Conservation (phyloP, 2,113 vertebrate genomes). For the Xenopus borealis region DNA sequence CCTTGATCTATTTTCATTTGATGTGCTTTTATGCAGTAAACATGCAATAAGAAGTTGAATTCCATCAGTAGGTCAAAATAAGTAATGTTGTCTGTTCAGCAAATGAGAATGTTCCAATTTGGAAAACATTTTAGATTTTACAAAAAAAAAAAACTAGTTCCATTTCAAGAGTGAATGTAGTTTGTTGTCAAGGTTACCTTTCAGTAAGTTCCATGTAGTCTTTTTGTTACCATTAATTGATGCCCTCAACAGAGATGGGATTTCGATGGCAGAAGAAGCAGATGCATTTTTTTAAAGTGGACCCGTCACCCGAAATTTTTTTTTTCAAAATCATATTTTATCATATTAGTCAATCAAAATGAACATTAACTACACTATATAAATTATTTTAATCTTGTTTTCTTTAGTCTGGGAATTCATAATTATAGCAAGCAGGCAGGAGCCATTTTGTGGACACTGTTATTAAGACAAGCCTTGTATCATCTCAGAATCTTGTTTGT, state of each 20-base stretch:
- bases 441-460: no score
- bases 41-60: neutral
- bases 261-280: conserved; percentile 3
- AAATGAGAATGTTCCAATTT: neutral
- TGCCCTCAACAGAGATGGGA: neutral
- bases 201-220: conserved; percentile 6
- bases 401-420: no score
- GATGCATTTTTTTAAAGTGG: no score
- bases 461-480: no score
- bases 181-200: conserved; percentile 20
- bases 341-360: no score
- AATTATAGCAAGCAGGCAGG: no score
- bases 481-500: no score
- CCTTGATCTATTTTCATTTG: conserved; percentile 4
- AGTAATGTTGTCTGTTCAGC: conserved; percentile 8
- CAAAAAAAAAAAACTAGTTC: no score
- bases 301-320: no score
- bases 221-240: conserved; percentile 12
- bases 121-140: neutral
- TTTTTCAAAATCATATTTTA: no score
- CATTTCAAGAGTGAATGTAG: neutral
- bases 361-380: no score
- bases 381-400: no score
- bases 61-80: conserved; percentile 13
- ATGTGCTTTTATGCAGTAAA: conserved; percentile 10